Evolutionary conservation across 1,140 invertebrate species (phyloP).

Genomic region (Matsumurasca onukii): DNA sequence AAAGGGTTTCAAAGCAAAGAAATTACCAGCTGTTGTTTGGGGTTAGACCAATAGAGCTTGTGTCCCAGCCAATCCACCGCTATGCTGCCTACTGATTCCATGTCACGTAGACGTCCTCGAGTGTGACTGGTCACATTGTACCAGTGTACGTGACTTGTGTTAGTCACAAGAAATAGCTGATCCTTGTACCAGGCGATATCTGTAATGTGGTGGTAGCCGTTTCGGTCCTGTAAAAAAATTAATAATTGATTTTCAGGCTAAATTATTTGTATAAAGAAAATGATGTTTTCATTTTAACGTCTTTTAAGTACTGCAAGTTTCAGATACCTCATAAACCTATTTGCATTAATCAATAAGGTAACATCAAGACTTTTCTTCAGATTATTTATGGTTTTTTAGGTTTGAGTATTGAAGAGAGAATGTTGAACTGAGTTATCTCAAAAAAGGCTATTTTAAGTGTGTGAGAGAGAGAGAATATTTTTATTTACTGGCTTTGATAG

Average conservation of each 20-base stretch:
- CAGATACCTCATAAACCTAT: too few relatives aligned
- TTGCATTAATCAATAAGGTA: too few relatives aligned
- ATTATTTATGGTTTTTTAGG: too few relatives aligned
- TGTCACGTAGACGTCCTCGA: slow-evolving; percentile 57
- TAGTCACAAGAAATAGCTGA: slow-evolving; percentile 70
- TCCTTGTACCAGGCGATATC: slow-evolving; percentile 71
- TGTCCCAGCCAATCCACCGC: slow-evolving; percentile 87
- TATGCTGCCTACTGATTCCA: slow-evolving; percentile 72
- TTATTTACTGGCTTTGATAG: too few relatives aligned
- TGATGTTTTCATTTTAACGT: too few relatives aligned
- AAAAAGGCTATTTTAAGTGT: too few relatives aligned
- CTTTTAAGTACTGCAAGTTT: too few relatives aligned
- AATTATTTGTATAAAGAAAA: slow-evolving; percentile 17
- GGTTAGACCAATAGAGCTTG: slow-evolving; percentile 88
- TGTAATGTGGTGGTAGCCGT: slow-evolving; percentile 55
- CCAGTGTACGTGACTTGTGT: slow-evolving; percentile 67
- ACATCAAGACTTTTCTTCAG: too few relatives aligned
- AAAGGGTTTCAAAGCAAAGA: too few relatives aligned
- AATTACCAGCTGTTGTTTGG: slow-evolving; percentile 77
- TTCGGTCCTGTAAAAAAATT: slow-evolving; percentile 36
- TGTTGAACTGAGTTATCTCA: too few relatives aligned
- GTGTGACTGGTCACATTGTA: slow-evolving; percentile 64
- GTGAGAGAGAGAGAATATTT: too few relatives aligned
- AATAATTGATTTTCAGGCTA: slow-evolving; percentile 1
- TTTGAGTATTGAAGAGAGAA: too few relatives aligned